Evolutionary conservation across 2,888 invertebrate genomes (phyloP).

Genomic region (Trachelus iudaicus): DNA sequence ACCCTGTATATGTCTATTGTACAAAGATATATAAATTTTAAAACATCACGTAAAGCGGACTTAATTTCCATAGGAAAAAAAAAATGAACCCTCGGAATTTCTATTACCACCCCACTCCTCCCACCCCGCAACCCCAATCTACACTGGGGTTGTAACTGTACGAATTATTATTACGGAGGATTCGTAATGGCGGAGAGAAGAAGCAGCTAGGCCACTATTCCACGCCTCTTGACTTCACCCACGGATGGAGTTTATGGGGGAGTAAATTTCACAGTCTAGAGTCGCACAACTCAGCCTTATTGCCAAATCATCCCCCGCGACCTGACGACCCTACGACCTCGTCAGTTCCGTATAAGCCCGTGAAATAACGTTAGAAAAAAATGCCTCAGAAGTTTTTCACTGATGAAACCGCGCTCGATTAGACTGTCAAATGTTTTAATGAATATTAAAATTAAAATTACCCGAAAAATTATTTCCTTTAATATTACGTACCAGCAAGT

Average conservation of each 20-base stretch:
- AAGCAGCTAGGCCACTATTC: conserved; percentile 1
- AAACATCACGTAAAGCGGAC: background rate
- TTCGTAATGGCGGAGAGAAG: background rate
- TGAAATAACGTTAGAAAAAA: conserved; percentile 3
- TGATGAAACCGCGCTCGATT: background rate
- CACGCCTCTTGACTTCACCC: conserved; percentile 23
- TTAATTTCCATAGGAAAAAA: background rate
- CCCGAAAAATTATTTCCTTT: background rate
- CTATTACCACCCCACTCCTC: background rate
- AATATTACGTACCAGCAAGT: background rate
- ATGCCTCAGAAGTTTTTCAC: background rate
- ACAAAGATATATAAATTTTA: background rate
- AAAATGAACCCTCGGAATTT: background rate
- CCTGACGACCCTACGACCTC: background rate
- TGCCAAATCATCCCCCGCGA: conserved; percentile 19
- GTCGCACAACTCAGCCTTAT: conserved; percentile 19
- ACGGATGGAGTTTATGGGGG: conserved; percentile 30
- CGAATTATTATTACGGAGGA: background rate
- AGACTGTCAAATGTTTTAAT: background rate
- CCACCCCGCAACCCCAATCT: too few species aligned
- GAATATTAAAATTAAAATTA: background rate
- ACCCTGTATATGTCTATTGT: background rate
- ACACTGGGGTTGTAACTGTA: background rate
- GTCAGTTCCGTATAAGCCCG: conserved; percentile 11
- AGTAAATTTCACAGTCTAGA: conserved; percentile 23